These are phyloP conservation scores for Tenebrosternarchus preto DNA, from an alignment of 2,113 vertebrate species.

Conservation along the genomic window DNA sequence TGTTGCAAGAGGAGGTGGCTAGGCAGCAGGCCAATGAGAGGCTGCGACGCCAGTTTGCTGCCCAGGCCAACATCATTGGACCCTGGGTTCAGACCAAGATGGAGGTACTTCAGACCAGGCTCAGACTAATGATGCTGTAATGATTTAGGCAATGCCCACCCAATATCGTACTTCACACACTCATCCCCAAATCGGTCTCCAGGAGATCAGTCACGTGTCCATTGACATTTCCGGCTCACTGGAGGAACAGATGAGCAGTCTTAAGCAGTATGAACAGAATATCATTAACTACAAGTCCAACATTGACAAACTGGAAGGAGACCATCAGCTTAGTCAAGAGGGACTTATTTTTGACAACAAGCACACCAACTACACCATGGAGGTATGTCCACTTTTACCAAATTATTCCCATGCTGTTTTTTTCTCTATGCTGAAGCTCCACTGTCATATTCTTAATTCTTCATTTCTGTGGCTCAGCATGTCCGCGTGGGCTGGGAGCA, in stretches of 20 bases:
- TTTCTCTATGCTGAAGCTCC: not conserved
- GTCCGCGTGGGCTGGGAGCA: slow-evolving; percentile 91
- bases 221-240: slow-evolving; percentile 83
- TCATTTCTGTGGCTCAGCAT: slow-evolving; percentile 69
- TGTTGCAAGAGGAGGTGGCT: slow-evolving; percentile 75
- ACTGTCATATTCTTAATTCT: not conserved
- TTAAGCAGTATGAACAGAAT: slow-evolving; percentile 87
- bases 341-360: slow-evolving; percentile 88
- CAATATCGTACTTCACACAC: not conserved
- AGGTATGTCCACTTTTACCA: slow-evolving; percentile 56
- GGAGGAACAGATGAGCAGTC: slow-evolving; percentile 89
- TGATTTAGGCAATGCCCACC: not conserved
- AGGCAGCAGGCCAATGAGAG: slow-evolving; percentile 81
- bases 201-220: slow-evolving; percentile 88
- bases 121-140: not conserved
- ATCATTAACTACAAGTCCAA: slow-evolving; percentile 90
- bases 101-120: slow-evolving; percentile 66
- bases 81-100: slow-evolving; percentile 81
- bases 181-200: slow-evolving; percentile 7
- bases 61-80: slow-evolving; percentile 76
- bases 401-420: not conserved
- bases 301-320: slow-evolving; percentile 88
- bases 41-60: slow-evolving; percentile 74
- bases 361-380: slow-evolving; percentile 78
- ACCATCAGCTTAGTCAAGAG: slow-evolving; percentile 91